These are phyloP conservation scores for Seriola quinqueradiata DNA, from an alignment of 2,113 vertebrate genomes.

Conservation along the genomic window DNA sequence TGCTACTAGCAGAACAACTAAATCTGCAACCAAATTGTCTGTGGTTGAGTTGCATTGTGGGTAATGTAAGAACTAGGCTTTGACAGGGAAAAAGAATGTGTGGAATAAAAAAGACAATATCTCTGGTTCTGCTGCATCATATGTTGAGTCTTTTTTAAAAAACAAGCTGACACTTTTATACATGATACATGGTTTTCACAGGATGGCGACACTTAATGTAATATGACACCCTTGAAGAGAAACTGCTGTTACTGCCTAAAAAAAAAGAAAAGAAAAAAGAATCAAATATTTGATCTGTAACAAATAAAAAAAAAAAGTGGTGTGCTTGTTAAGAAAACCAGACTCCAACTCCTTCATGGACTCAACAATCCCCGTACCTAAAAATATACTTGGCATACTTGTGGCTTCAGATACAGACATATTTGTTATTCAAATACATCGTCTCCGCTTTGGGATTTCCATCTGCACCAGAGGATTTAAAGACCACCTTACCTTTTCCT, in stretches of 20 bases:
- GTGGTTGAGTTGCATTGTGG: neutral
- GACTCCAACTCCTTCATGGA: neutral
- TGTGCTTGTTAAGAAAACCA: too few relatives aligned
- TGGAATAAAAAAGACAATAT: too few relatives aligned
- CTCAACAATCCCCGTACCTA: slow-evolving; percentile 5
- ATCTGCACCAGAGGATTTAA: slow-evolving; percentile 36
- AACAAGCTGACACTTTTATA: neutral
- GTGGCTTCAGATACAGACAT: slow-evolving; percentile 2
- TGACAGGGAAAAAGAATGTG: neutral
- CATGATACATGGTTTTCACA: neutral
- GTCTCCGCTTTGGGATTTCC: slow-evolving; percentile 16
- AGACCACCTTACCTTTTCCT: slow-evolving; percentile 38
- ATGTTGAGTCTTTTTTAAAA: too few relatives aligned
- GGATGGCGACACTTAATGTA: neutral
- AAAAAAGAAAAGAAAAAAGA: too few relatives aligned
- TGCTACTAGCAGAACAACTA: neutral
- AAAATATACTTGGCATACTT: slow-evolving; percentile 8
- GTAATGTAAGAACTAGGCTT: neutral
- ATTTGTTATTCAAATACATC: slow-evolving; percentile 32
- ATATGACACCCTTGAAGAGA: too few relatives aligned
- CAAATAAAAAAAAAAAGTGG: too few relatives aligned
- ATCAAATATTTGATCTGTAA: too few relatives aligned
- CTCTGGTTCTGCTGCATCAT: neutral
- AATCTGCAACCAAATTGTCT: neutral
- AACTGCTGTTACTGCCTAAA: too few relatives aligned